Base-by-base conservation (phyloP, 2,797 vertebrate genomes). In the Oreochromis grahami region DNA sequence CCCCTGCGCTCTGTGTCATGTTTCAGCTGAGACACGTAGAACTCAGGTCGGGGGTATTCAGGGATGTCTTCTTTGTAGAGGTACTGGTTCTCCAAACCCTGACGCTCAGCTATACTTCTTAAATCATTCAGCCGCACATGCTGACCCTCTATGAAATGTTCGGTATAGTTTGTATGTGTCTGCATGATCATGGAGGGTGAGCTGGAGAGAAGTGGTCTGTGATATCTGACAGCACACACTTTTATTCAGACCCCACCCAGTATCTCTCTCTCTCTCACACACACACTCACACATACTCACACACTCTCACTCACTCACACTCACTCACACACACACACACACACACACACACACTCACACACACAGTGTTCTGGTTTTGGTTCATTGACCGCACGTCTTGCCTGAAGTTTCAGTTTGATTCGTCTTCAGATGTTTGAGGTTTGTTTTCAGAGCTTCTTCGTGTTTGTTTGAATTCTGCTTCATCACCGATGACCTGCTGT, bases 141-240 rank as follows among this genome's bases (percentile, higher is more conserved):
- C 2, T 4, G 0, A 5, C 19, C 1, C 2, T 21, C 0, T 21
- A 79, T 15, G 7, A n/a, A 41, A 2, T 3, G 0, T 17, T 86
- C 60, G 0, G 0, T 0, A 12, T 0, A 0, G 3, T 26, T 89
- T 0, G 0, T 2, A 3, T 2, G 15, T 1, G 0, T 2, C 3
- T 34, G 1, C 63, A 90, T 87, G 24, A 3, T 84, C 4, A 11
- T 36, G 32, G 32, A 65, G 34, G 2, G 1, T 41, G 60, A 65
- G 60, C 36, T 65, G 36, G 14, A 68, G 36, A 41, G 60, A 41
- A 41, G 12, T 3, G 12, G 0, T 24, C 12, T 36, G 19, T 38
- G 60, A 0, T 0, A 12, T 38, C 60, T 65, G 7, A 63, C 17
- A 5, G 34, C 10, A 36, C 19, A 13, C 29, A 38, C 19, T 10